Conservation (phyloP, 2,113 vertebrate genomes). For the Puntigrus tetrazona region DNA sequence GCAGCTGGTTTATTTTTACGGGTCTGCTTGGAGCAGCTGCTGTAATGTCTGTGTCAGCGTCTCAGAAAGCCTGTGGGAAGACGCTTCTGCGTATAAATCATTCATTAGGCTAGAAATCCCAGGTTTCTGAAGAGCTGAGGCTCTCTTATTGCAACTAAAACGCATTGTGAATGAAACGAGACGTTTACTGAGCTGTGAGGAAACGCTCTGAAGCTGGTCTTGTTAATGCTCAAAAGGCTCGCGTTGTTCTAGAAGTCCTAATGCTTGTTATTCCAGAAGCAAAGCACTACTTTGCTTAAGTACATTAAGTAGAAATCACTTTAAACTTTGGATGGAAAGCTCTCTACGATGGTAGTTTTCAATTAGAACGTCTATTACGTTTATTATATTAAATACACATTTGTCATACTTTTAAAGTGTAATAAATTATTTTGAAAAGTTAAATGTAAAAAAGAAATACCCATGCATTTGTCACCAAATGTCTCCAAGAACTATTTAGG, state of each 20-base stretch:
- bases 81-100: slow-evolving; percentile 27
- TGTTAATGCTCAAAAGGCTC: background rate
- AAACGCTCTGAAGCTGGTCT: background rate
- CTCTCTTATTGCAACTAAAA: background rate
- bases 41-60: background rate
- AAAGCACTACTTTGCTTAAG: background rate
- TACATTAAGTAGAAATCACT: background rate
- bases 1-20: background rate
- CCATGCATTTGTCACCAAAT: background rate
- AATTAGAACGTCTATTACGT: background rate
- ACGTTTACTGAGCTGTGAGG: background rate
- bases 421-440: too few species aligned
- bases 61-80: slow-evolving; percentile 1
- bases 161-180: background rate
- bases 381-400: too few species aligned
- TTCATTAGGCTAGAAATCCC: background rate
- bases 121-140: background rate
- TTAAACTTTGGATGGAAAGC: background rate
- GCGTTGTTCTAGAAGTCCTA: background rate
- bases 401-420: too few species aligned
- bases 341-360: background rate
- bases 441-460: background rate
- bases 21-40: background rate
- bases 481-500: background rate
- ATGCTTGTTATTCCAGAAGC: background rate